Evolutionary conservation across 2,888 invertebrate genomes (phyloP), one percentile per base, ranked within the genome.

Genomic region (Drosophila subquinaria): DNA sequence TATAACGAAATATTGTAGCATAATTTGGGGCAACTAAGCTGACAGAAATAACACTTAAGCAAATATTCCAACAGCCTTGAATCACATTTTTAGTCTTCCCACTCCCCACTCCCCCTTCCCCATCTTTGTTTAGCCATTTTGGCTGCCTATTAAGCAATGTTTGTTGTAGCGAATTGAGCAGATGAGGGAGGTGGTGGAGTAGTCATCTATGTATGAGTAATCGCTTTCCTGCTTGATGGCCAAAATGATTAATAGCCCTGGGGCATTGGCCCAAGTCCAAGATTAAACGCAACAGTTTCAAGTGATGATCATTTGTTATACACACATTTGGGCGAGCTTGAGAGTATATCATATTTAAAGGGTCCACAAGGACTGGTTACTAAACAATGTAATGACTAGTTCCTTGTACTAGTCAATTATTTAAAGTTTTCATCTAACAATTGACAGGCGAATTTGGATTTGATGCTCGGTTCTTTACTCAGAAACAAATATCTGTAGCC

Each of bases 41-140:
- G 84, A 87, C 85, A 87, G 81, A 81, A 87, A 89, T 90, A 90
- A 90, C 89, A 85, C 86, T 88, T 88, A 89, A 80, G 81, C 81
- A 88, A 84, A 84, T 83, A 88, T 87, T 79, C 80, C 70, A 67
- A 61, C 68, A 73, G 73, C 73, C 80, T 69, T 69, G 67, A 74
- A 70, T 65, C 77, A 73, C 70, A 74, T 69, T 60, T 69, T 67
- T 50, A 17, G 45, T 10, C 55, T n/a, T 38, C 27, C 10, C 23
- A 11, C 15, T 38, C 60, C 13, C 27, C 42, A 17, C 20, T 20
- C 47, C 30, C 10, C 23, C 13, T 17, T 38, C 60, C 13, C 27
- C 42, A 36, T 50, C 64, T 69, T 82, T 79, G 70, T 73, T 78
- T 74, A 74, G 73, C 69, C 84, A 74, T 81, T 81, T 82, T 60